Evolutionary conservation across 2,113 vertebrate genomes (phyloP), one percentile per base, ranked within the genome.

Genomic region (Phalacrocorax pelagicus): DNA sequence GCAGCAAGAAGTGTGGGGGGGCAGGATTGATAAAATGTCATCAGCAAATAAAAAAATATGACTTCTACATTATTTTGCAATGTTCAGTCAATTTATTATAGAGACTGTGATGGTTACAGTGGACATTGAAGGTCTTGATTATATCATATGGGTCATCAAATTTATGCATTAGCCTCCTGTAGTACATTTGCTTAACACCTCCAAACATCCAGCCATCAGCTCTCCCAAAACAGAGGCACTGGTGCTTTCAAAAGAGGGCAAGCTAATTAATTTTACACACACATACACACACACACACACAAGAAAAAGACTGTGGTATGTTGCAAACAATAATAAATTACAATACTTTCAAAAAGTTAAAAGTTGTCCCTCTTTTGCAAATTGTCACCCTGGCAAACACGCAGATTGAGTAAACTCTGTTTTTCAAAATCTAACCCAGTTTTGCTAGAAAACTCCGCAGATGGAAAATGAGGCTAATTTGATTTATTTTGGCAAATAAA

Each of bases 401-500:
- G 10, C 4, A 5, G 14, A 44, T 26, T 1, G 0, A 70, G 17
- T 34, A 59, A 83, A 67, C 32, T 46, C 58, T 27, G 5, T 18
- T 78, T 81, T 83, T 27, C 34, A 78, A 92, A 92, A 83, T 51
- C 44, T 49, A 86, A 65, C 17, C 8, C 6, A 16, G 17, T 13
- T 73, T 65, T 58, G 46, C 40, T 55, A 86, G 54, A 94, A 88
- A 90, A 49, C 21, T 78, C 34, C 22, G 15, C 16, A 67, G 20
- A 16, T 24, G 16, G 38, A 71, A 92, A 86, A 93, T 21, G 1
- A 89, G 44, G 47, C 5, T 0, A 1, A 71, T 73, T 44, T 82
- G 20, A 86, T 86, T 91, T 83, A 49, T 86, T 92, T 84, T 67
- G 19, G 38, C 69, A 96, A 71, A 88, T 52, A 88, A 82, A 91